These are phyloP conservation scores for Lycodopsis pacificus DNA, from an alignment of 2,797 vertebrate species.

Conservation along the genomic window DNA sequence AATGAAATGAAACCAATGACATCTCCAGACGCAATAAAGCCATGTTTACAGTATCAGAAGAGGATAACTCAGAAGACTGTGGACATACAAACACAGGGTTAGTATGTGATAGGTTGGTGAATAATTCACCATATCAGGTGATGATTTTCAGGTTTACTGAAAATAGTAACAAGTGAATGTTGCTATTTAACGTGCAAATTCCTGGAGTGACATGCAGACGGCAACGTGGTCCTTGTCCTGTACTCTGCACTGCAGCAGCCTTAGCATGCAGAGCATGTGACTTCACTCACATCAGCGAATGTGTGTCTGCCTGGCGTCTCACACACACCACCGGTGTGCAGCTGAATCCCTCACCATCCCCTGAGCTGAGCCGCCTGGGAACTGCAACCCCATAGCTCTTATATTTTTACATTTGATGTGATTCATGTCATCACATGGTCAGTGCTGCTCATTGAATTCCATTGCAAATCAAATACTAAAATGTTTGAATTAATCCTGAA, in stretches of 20 bases:
- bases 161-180: not conserved
- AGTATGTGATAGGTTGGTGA: too few species aligned
- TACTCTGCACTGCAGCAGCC: constrained; percentile 29
- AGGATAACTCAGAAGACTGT: too few species aligned
- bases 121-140: not conserved
- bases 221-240: not conserved
- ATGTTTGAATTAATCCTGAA: constrained; percentile 34
- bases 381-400: constrained; percentile 16
- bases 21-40: too few species aligned
- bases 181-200: not conserved
- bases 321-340: not conserved
- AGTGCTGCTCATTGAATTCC: constrained; percentile 25
- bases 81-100: too few species aligned
- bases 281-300: constrained; percentile 3
- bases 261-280: constrained; percentile 52
- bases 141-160: not conserved
- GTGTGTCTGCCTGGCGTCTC: constrained; percentile 18
- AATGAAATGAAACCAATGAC: not conserved
- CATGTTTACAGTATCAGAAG: too few species aligned
- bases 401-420: constrained; percentile 12
- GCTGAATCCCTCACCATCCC: not conserved
- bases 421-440: constrained; percentile 20
- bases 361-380: constrained; percentile 3
- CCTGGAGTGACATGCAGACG: constrained; percentile 16
- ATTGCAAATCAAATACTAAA: constrained; percentile 41